Percentiles rank a stretch among this genome's conserved stretches.
Conservation (phyloP, 2,113 vertebrate species). For the Emydocephalus ijimae region DNA sequence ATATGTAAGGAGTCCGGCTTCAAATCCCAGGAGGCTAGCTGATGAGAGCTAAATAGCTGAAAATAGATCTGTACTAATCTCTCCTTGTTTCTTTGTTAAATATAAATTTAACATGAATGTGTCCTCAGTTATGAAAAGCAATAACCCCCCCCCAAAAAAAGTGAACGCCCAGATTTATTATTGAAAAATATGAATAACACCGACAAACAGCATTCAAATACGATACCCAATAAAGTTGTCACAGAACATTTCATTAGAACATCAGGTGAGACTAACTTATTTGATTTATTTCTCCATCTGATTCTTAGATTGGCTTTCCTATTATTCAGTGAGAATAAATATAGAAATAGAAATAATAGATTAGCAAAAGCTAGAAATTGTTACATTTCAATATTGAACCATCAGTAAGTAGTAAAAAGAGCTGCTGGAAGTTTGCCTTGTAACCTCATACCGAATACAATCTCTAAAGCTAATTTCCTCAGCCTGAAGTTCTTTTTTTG, state of each 20-base stretch:
- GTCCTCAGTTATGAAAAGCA: neutral
- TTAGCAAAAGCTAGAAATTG: neutral
- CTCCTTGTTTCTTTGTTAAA: too few species aligned
- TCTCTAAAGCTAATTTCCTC: neutral
- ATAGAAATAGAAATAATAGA: neutral
- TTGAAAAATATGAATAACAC: too few species aligned
- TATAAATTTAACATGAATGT: neutral
- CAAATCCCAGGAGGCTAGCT: too few species aligned
- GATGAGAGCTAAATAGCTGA: too few species aligned
- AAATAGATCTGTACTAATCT: too few species aligned
- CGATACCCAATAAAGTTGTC: too few species aligned
- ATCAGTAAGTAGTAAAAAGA: neutral
- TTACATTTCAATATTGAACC: neutral
- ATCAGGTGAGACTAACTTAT: neutral
- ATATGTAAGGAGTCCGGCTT: too few species aligned
- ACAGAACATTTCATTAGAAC: neutral
- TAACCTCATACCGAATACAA: neutral
- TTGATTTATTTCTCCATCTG: neutral
- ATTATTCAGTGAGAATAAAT: neutral
- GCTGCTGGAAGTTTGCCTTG: neutral
- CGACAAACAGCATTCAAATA: too few species aligned
- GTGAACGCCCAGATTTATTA: too few species aligned
- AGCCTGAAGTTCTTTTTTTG: neutral
- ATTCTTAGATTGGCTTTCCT: neutral
- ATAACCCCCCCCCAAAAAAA: neutral